A percentile compares a stretch with the other conserved stretches of the same genome.
These are phyloP conservation scores for Catalaphyllia jardinei DNA, from an alignment of 64 coral and sea anemone species.

Conservation along the genomic window DNA sequence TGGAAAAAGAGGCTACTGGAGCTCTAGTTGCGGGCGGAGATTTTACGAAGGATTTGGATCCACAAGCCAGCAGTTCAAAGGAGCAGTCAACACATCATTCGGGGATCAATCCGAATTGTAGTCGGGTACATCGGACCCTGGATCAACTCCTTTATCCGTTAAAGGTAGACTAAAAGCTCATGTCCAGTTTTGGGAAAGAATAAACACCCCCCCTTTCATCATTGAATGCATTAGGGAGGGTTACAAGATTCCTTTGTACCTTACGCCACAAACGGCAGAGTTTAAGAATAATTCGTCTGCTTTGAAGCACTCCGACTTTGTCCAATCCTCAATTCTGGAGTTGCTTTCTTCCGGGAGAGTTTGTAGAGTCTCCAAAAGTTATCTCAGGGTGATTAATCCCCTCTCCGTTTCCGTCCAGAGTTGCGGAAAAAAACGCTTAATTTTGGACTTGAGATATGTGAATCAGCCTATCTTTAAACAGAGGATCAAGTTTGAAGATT, in stretches of 20 bases:
- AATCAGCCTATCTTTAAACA: slow-evolving; percentile 30
- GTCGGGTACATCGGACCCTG: not conserved
- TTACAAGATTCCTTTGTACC: slow-evolving; percentile 53
- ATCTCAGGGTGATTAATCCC: too few species aligned
- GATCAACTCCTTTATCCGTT: not conserved
- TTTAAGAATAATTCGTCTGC: slow-evolving; percentile 49
- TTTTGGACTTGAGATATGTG: too few species aligned
- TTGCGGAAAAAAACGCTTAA: slow-evolving; percentile 21
- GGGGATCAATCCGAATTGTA: not conserved
- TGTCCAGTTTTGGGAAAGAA: too few species aligned
- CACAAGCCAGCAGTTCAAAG: too few species aligned
- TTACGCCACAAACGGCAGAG: too few species aligned
- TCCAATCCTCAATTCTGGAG: slow-evolving; percentile 17
- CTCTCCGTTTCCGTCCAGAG: slow-evolving; percentile 43
- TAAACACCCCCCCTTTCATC: too few species aligned
- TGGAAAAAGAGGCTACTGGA: too few species aligned
- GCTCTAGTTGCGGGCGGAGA: too few species aligned
- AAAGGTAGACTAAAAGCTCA: too few species aligned
- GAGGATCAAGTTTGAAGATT: slow-evolving; percentile 4
- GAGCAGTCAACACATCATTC: too few species aligned
- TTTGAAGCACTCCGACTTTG: slow-evolving; percentile 29
- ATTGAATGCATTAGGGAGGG: slow-evolving; percentile 42
- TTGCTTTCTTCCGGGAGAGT: slow-evolving; percentile 1
- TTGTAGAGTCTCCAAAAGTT: too few species aligned
- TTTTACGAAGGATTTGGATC: too few species aligned